phyloP scores from a whole-genome alignment of 1,140 invertebrate genomes.

The Nomia melanderi region DNA sequence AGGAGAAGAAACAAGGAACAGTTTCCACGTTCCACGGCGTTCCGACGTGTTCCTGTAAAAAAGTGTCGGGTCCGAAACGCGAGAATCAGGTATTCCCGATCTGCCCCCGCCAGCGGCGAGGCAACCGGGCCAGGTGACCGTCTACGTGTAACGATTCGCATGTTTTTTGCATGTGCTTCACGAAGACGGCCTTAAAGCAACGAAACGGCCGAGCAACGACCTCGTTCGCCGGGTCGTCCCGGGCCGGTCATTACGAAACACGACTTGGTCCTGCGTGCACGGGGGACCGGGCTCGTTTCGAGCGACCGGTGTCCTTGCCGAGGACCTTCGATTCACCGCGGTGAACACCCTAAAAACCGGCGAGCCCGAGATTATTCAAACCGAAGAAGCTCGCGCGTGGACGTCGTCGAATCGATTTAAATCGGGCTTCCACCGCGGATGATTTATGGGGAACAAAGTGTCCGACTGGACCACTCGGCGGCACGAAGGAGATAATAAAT shows the following conservation, averaged over 20 bases:
- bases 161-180: conserved; percentile 29
- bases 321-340: neutral
- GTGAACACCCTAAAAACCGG: neutral
- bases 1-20: neutral
- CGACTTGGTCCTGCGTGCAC: neutral
- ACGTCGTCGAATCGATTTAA: neutral
- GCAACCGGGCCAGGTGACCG: conserved; percentile 12
- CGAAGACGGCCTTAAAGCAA: conserved; percentile 31
- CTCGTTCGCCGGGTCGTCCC: conserved; percentile 28
- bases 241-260: conserved; percentile 18
- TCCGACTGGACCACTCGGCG: neutral
- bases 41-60: too few relatives aligned
- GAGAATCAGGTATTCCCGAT: conserved; percentile 21
- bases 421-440: neutral
- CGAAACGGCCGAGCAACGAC: conserved; percentile 31
- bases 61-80: neutral
- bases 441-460: conserved; percentile 5
- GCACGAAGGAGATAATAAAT: neutral
- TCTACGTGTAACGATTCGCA: conserved; percentile 47
- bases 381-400: too few relatives aligned
- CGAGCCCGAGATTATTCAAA: too few relatives aligned
- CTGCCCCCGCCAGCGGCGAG: neutral
- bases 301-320: too few relatives aligned
- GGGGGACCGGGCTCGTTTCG: too few relatives aligned
- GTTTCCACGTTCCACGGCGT: neutral